These are phyloP conservation scores for Aphidius gifuensis DNA, from an alignment of 1,140 invertebrate species.

Conservation along the genomic window DNA sequence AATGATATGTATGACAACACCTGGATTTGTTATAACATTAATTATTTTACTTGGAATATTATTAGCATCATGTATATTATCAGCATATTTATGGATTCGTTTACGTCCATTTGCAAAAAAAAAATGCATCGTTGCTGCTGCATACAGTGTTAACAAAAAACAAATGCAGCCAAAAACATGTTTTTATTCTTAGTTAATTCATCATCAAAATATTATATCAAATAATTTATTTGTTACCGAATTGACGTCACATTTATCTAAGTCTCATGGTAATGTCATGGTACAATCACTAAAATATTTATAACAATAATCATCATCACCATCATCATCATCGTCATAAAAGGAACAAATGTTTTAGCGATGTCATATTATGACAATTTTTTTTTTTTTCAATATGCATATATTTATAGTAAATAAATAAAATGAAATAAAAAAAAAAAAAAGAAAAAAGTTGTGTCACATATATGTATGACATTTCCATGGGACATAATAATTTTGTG, in stretches of 20 bases:
- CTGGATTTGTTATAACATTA: conserved; percentile 81
- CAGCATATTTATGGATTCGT: conserved; percentile 77
- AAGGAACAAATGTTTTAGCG: too few species aligned
- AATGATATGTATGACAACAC: conserved; percentile 85
- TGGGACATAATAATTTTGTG: conserved; percentile 12
- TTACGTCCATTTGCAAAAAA: conserved; percentile 66
- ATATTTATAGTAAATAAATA: too few species aligned
- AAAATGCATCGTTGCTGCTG: conserved; percentile 58
- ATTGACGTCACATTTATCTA: too few species aligned
- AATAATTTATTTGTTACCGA: conserved; percentile 2
- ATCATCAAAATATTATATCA: background rate
- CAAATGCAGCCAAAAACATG: conserved; percentile 52
- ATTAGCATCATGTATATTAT: conserved; percentile 77
- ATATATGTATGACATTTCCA: background rate
- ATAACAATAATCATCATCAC: too few species aligned
- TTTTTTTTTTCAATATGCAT: too few species aligned
- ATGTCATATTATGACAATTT: too few species aligned
- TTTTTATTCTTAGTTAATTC: conserved; percentile 54
- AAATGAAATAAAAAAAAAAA: too few species aligned
- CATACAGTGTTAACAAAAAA: conserved; percentile 47
- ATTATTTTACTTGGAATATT: conserved; percentile 76
- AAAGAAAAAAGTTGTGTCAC: too few species aligned
- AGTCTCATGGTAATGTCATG: too few species aligned
- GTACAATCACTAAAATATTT: too few species aligned
- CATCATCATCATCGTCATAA: too few species aligned